Percentiles rank a stretch among this genome's conserved stretches.
Evolutionary conservation across 2,888 invertebrate genomes (phyloP).

Genomic region (Galeopsomyia nigrocyanea): DNA sequence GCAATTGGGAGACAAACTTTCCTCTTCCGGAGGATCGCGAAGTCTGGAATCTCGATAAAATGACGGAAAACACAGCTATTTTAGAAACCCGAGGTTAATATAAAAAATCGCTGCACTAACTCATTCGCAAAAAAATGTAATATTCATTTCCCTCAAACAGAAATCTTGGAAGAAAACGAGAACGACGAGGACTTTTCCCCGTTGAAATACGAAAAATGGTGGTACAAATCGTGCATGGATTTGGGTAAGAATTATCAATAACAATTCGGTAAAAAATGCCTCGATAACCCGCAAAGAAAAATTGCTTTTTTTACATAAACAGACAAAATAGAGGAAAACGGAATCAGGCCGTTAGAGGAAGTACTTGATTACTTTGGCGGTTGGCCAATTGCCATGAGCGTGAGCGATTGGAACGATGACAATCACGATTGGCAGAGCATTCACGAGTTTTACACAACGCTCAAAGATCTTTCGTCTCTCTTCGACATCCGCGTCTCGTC

Average conservation of each 20-base stretch:
- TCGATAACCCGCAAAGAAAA: background rate
- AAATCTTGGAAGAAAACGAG: conserved; percentile 26
- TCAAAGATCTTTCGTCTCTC: conserved; percentile 4
- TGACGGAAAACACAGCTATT: background rate
- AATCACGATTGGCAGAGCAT: conserved; percentile 31
- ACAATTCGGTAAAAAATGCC: background rate
- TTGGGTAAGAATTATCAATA: conserved; percentile 9
- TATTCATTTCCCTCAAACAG: conserved; percentile 1
- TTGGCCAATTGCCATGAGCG: conserved; percentile 28
- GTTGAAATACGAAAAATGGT: conserved; percentile 22
- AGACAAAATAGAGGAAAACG: conserved; percentile 29
- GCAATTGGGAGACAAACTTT: conserved; percentile 9
- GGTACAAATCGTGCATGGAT: conserved; percentile 29
- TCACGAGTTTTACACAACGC: conserved; percentile 14
- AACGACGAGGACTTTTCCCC: background rate
- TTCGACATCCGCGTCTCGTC: conserved; percentile 14
- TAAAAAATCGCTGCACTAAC: background rate
- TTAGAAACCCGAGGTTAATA: conserved; percentile 13
- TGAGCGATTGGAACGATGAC: conserved; percentile 20
- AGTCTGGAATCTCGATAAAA: conserved; percentile 18
- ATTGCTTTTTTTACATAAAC: background rate
- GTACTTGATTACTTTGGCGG: conserved; percentile 24
- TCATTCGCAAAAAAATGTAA: background rate
- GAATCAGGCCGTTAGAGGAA: conserved; percentile 21
- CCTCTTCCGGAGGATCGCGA: background rate